These are phyloP conservation scores for Calcarius lapponicus DNA, from an alignment of 2,797 vertebrate species.

Conservation along the genomic window DNA sequence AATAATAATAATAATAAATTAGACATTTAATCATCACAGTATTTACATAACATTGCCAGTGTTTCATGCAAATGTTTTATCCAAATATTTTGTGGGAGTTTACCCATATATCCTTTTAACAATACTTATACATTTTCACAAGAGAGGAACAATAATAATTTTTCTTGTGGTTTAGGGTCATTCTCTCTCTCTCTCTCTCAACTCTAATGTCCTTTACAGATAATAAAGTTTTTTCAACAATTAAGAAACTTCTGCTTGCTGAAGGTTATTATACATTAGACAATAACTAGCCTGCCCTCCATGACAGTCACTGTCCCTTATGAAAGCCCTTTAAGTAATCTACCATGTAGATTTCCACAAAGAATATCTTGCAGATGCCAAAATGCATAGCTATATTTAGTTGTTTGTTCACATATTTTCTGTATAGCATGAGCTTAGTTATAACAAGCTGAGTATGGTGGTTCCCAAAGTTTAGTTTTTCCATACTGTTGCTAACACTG, in stretches of 20 bases:
- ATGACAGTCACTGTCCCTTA: not conserved
- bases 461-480: not conserved
- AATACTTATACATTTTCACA: conserved; percentile 42
- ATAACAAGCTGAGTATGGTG: not conserved
- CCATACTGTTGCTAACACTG: not conserved
- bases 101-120: conserved; percentile 51
- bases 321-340: conserved; percentile 2
- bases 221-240: conserved; percentile 35
- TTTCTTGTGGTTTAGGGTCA: conserved; percentile 48
- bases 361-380: not conserved
- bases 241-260: conserved; percentile 61
- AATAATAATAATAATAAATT: not conserved
- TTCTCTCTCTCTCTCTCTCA: not conserved
- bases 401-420: not conserved
- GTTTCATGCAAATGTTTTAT: conserved; percentile 56
- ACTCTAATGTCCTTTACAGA: conserved; percentile 39
- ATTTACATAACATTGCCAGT: conserved; percentile 59
- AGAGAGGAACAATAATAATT: conserved; percentile 38
- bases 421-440: not conserved
- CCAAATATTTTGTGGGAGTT: conserved; percentile 67
- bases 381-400: not conserved
- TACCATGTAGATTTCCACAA: not conserved
- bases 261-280: conserved; percentile 33
- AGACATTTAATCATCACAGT: conserved; percentile 16
- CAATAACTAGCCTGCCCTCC: not conserved